Base-by-base conservation (phyloP, 2,113 vertebrate genomes). In the Nothobranchius kuhntae region DNA sequence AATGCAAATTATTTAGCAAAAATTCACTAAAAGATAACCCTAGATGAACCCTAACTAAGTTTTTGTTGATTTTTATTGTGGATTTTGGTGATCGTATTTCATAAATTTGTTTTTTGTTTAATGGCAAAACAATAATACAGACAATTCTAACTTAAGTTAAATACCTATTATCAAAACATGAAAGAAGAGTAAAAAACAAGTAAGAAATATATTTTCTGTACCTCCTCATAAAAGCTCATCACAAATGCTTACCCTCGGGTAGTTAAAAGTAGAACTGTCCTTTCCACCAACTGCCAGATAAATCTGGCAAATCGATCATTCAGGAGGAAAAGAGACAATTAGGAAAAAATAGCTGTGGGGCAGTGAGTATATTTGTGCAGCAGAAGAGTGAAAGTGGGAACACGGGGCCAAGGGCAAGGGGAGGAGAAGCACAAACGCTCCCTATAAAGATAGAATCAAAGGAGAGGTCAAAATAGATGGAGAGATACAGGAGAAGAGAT, bases 291-390 rank as follows among this genome's bases (percentile, higher is more conserved):
- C 65, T 72, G 80, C 71, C 80, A 56, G 73, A 76, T 73, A 56
- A 53, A 85, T 82, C 58, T 80, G 71, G 83, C 26, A 17, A 76
- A 87, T 85, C 54, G 61, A 87, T 82, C 76, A 84, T 75, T 78
- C 61, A 38, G 70, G 70, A 69, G 46, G 72, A 56, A 81, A 78
- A 79, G 53, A 69, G 73, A 82, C 80, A 79, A 81, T 83, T 84
- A 80, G 53, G 73, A 64, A 80, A 75, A 71, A 81, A 75, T 61
- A 68, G 61, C 75, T 68, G 17, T 3, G 69, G 70, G 81, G 36
- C 65, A 61, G 38, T 73, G 44, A 67, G 75, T 59, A 56, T 71
- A 61, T 66, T 58, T 68, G 35, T 13, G 57, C 56, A 24, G 64
- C 51, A 53, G 50, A 59, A 35, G 71, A 74, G 63, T 8, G 21